phyloP scores from a whole-genome alignment of 2,113 vertebrate species.

The Hippocampus guttulatus region DNA sequence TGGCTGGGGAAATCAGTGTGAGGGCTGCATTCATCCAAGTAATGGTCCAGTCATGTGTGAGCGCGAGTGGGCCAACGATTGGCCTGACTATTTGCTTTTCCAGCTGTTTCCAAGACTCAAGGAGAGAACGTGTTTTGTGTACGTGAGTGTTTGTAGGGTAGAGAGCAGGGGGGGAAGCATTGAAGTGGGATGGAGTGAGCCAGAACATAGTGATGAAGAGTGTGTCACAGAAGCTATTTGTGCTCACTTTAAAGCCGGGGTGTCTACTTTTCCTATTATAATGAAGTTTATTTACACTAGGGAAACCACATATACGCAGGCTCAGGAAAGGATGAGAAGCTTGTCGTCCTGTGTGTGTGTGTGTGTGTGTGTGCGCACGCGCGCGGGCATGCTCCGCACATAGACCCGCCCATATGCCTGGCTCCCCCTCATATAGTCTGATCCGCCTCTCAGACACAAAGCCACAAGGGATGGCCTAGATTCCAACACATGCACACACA shows the following conservation, averaged over 20 bases:
- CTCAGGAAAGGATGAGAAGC: constrained; percentile 3
- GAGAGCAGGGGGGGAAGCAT: background rate
- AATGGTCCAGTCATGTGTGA: constrained; percentile 58
- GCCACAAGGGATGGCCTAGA: constrained; percentile 69
- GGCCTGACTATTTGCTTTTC: constrained; percentile 68
- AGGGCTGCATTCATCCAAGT: constrained; percentile 63
- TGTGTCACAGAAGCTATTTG: constrained; percentile 15
- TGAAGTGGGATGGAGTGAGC: constrained; percentile 39
- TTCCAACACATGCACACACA: constrained; percentile 65
- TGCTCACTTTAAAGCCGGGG: constrained; percentile 17
- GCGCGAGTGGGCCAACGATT: constrained; percentile 45
- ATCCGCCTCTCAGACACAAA: constrained; percentile 67
- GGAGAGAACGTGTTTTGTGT: constrained; percentile 39
- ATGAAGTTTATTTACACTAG: constrained; percentile 31
- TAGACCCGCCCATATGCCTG: constrained; percentile 51
- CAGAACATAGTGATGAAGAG: constrained; percentile 38
- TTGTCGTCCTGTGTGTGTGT: constrained; percentile 13
- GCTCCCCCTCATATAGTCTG: constrained; percentile 53
- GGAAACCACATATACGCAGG: constrained; percentile 30
- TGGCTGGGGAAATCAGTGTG: constrained; percentile 52
- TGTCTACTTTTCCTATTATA: constrained; percentile 26
- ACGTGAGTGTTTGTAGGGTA: too few species aligned
- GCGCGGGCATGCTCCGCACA: constrained; percentile 37
- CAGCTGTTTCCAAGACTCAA: constrained; percentile 67
- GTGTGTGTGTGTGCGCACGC: constrained; percentile 25